phyloP scores from a whole-genome alignment of 2,888 invertebrate genomes.

The Eupsilia transversa region DNA sequence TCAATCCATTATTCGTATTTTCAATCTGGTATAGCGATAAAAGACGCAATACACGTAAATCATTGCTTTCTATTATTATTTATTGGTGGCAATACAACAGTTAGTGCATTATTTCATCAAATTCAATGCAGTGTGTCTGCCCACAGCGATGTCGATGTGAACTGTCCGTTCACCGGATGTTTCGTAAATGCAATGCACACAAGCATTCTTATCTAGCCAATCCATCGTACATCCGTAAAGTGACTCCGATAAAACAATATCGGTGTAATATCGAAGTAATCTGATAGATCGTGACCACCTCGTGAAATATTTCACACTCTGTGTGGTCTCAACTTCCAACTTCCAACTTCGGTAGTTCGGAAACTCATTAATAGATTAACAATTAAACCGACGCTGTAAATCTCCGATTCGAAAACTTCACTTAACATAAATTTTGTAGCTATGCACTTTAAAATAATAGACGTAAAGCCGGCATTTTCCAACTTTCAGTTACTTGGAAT shows the following conservation, averaged over 20 bases:
- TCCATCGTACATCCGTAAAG: constrained; percentile 66
- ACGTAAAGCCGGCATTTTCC: constrained; percentile 34
- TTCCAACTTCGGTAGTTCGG: constrained; percentile 50
- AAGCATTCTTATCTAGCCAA: constrained; percentile 65
- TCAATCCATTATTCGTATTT: constrained; percentile 68
- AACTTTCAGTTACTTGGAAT: constrained; percentile 37
- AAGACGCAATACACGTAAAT: constrained; percentile 70
- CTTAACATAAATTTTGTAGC: constrained; percentile 60
- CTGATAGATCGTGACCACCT: constrained; percentile 71
- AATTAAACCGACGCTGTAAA: constrained; percentile 63
- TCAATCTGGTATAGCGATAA: constrained; percentile 68
- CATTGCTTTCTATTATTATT: constrained; percentile 71
- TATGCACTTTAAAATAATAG: constrained; percentile 51
- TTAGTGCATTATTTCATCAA: constrained; percentile 69
- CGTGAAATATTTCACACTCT: constrained; percentile 73
- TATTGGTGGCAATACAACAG: constrained; percentile 63
- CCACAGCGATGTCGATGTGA: constrained; percentile 60
- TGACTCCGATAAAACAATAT: constrained; percentile 71
- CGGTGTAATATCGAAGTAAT: constrained; percentile 68
- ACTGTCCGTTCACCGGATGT: constrained; percentile 71
- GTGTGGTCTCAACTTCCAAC: constrained; percentile 69
- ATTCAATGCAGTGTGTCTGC: constrained; percentile 64
- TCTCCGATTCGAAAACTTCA: constrained; percentile 48
- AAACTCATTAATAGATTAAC: constrained; percentile 66
- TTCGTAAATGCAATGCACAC: constrained; percentile 65